Evolutionary conservation across 2,113 vertebrate genomes (phyloP), one percentile per base, ranked within the genome.

Genomic region (Meleagris gallopavo): DNA sequence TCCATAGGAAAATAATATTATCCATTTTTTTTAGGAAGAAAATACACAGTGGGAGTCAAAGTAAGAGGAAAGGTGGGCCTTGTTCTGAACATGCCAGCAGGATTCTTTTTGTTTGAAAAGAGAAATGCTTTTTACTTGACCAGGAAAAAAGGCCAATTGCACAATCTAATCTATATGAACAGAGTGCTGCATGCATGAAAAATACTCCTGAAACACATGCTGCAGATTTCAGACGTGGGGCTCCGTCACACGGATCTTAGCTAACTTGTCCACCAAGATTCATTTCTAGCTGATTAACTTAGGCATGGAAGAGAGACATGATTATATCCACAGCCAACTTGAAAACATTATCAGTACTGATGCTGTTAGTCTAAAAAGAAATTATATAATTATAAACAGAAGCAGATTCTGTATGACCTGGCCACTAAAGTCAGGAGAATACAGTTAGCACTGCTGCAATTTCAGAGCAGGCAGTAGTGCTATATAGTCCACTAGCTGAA

Each of bases 301-400:
- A 81, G 22, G 38, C 25, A 24, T 29, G 10, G 50, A 66, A 85
- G 50, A 62, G 58, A 50, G 19, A 64, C 25, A 14, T 55, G 11
- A 69, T 61, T 84, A 5, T 61, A 43, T 43, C 60, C 71, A 30
- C 40, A 93, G 22, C 20, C 43, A 95, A 36, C 22, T 67, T 22
- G 3, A 80, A 69, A 92, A n/a, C 43, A 64, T 75, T 25, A 89
- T 32, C 60, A 85, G 30, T 21, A 43, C 13, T 46, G 57, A 24
- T 43, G 21, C 11, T 52, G 78, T 78, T 78, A 62, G 38, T 52
- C 92, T 61, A 86, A 83, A 94, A 81, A 52, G 4, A 81, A 54
- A 46, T 79, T 75, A 72, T 92, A 83, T 88, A n/a, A n/a, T n/a
- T n/a, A 73, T 87, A 89, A 92, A 95, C 74, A 72, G 41, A 92